Base-by-base conservation (phyloP, 2,888 invertebrate species). In the Pandemis cinnamomeana region DNA sequence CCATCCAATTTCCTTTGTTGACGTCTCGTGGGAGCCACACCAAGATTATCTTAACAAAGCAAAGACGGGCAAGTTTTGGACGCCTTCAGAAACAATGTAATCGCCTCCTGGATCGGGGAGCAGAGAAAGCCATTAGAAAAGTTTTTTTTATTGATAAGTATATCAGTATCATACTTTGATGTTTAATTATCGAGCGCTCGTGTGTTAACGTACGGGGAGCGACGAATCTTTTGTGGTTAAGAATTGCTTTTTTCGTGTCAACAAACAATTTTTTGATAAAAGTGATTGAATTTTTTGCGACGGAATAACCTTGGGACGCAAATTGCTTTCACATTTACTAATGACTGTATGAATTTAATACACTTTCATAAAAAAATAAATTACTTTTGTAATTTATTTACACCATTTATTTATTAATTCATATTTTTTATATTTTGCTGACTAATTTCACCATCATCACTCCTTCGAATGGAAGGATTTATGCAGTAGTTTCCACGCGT, bases 1-100 rank as follows among this genome's bases (percentile, higher is more conserved):
- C 93, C 92, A 93, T 93, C 93, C 93, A 92, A 94, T 94, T 91
- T 93, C 90, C 93, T 93, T 93, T 93, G 93, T 92, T 92, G 91
- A 92, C 87, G 91, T 91, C 92, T 87, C 91, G 60, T 70, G 91
- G 89, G 92, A 87, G 83, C 86, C 86, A 82, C 86, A 86, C 88
- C 85, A 84, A 91, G 92, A 93, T 94, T 90, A 93, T 93, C 92
- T 91, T 90, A 93, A 91, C 92, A 93, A 92, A 91, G 90, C 91
- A 86, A 89, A 89, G 87, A 86, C 87, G 84, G 81, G 84, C 85
- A 86, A 90, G 86, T 88, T 87, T 20, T 82, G 84, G 83, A 86
- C 85, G 87, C 84, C 83, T 80, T 81, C 78, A 83, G 87, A 89
- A 89, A 90, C 89, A 90, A 90, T 87, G 88, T 87, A 86, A 90